A percentile compares a stretch with the other conserved stretches of the same genome.
Conservation (phyloP, 2,888 invertebrate species). For the Drosophila parthenogenetica region DNA sequence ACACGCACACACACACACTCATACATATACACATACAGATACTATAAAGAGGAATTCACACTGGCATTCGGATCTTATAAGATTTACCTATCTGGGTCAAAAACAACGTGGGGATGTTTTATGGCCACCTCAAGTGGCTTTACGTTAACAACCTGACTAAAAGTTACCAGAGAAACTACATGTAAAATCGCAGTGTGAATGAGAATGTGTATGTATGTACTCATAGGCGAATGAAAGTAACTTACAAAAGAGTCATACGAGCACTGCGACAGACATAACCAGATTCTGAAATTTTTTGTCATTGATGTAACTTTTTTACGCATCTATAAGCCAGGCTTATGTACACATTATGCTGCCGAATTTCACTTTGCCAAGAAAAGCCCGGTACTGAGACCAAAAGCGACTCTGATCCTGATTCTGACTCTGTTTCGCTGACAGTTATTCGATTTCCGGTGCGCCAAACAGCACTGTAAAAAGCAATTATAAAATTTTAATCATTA, state of each 20-base stretch:
- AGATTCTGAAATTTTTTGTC: slow-evolving; percentile 19
- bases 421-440: slow-evolving; percentile 19
- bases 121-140: slow-evolving; percentile 67
- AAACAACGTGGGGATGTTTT: slow-evolving; percentile 59
- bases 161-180: slow-evolving; percentile 36
- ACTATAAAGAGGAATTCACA: slow-evolving; percentile 17
- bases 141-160: slow-evolving; percentile 61
- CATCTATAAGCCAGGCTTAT: slow-evolving; percentile 30
- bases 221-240: slow-evolving; percentile 24
- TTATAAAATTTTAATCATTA: too few species aligned
- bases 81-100: slow-evolving; percentile 58
- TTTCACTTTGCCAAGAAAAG: not conserved
- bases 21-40: slow-evolving; percentile 13
- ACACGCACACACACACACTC: slow-evolving; percentile 13
- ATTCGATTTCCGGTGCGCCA: slow-evolving; percentile 28
- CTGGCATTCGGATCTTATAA: slow-evolving; percentile 42
- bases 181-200: slow-evolving; percentile 16
- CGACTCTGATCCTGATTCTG: not conserved
- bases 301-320: slow-evolving; percentile 48
- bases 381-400: too few species aligned
- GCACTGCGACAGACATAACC: slow-evolving; percentile 20
- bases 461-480: too few species aligned
- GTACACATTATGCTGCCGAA: slow-evolving; percentile 9
- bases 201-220: slow-evolving; percentile 6
- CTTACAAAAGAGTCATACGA: slow-evolving; percentile 32